Conservation (phyloP, 2,797 vertebrate species). For the Rhinoraja longicauda region DNA sequence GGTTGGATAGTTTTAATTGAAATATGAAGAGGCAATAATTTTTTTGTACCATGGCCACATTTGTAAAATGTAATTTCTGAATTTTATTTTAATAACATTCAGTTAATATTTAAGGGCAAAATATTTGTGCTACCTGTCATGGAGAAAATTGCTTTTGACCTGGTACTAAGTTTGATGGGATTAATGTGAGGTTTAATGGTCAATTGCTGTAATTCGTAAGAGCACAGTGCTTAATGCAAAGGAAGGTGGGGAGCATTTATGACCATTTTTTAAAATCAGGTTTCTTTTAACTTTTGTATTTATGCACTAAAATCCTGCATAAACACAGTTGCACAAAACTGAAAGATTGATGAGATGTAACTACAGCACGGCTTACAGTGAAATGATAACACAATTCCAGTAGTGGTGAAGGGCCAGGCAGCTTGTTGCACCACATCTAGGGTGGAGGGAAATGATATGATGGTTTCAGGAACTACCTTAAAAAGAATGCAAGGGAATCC, state of each 20-base stretch:
- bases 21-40: not conserved
- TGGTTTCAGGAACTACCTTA: not conserved
- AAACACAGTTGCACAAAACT: not conserved
- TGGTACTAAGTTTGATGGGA: not conserved
- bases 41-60: not conserved
- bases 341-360: not conserved
- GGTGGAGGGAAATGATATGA: not conserved
- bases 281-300: not conserved
- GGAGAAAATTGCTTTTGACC: not conserved
- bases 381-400: too few relatives aligned
- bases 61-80: not conserved
- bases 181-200: not conserved
- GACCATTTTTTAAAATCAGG: not conserved
- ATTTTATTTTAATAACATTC: not conserved
- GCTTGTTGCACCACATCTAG: not conserved
- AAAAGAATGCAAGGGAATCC: not conserved
- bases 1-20: not conserved
- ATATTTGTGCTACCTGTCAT: not conserved
- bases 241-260: not conserved
- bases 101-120: not conserved
- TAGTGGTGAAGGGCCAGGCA: not conserved
- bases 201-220: not conserved
- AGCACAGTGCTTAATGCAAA: not conserved
- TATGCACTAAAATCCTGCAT: not conserved
- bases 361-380: not conserved